A percentile compares a stretch with the other conserved stretches of the same genome.
phyloP scores from a whole-genome alignment of 2,113 vertebrate genomes.

The Archilochus colubris region DNA sequence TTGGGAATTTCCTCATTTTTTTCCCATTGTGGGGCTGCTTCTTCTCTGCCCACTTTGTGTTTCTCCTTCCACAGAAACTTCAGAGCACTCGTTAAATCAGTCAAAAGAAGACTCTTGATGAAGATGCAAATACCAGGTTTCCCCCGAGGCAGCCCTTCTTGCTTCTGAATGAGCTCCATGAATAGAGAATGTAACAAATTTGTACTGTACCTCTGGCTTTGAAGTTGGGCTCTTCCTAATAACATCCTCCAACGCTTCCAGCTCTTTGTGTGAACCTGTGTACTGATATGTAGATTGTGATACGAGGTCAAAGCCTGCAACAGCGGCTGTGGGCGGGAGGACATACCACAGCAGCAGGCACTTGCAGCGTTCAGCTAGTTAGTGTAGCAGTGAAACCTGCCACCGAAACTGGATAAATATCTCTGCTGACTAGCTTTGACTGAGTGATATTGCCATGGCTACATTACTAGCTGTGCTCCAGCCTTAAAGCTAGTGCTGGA shows the following conservation, averaged over 20 bases:
- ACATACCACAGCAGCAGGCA: neutral
- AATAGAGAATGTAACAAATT: conserved; percentile 58
- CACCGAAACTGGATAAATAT: neutral
- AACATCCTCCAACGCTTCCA: conserved; percentile 60
- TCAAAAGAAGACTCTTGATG: neutral
- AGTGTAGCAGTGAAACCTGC: neutral
- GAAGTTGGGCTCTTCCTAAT: conserved; percentile 51
- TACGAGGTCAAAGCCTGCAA: neutral
- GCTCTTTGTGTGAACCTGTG: conserved; percentile 23
- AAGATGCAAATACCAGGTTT: conserved; percentile 29
- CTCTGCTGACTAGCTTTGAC: neutral
- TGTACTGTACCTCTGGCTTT: conserved; percentile 54
- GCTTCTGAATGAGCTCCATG: conserved; percentile 47
- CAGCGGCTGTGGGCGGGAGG: neutral
- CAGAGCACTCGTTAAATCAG: neutral
- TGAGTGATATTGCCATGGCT: neutral
- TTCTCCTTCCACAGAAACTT: neutral
- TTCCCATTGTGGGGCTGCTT: neutral
- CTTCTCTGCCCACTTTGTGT: rapidly evolving
- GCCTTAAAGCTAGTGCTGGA: neutral
- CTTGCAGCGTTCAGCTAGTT: rapidly evolving
- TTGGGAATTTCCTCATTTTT: neutral
- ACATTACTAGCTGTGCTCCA: neutral
- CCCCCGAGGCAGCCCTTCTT: conserved; percentile 26
- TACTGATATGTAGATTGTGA: conserved; percentile 57